Evolutionary conservation across 2,113 vertebrate genomes (phyloP).

Genomic region (Leucosticte australis): DNA sequence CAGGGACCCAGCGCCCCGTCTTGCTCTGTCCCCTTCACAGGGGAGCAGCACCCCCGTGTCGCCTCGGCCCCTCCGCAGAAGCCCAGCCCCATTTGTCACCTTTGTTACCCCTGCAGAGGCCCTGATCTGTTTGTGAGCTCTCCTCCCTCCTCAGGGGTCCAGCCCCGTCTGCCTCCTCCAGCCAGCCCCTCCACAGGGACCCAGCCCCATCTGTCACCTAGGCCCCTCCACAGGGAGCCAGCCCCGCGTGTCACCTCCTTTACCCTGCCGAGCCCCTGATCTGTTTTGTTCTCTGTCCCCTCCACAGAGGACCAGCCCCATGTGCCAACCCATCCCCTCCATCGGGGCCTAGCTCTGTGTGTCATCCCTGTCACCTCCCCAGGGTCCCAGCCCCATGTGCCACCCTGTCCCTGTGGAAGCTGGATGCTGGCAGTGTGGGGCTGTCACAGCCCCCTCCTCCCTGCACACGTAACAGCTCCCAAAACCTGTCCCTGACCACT

Average conservation of each 20-base stretch:
- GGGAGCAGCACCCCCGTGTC: not conserved
- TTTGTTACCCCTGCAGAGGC: not conserved
- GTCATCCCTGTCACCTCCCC: not conserved
- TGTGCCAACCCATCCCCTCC: not conserved
- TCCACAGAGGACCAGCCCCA: not conserved
- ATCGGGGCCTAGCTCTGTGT: accelerated
- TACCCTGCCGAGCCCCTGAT: not conserved
- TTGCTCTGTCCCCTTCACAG: not conserved
- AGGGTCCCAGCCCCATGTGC: accelerated
- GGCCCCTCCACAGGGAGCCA: no score
- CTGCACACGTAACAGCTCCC: not conserved
- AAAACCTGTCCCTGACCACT: not conserved
- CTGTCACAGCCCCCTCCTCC: not conserved
- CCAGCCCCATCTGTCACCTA: not conserved
- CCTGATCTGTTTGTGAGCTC: not conserved
- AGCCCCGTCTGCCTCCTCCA: no score
- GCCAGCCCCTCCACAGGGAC: no score
- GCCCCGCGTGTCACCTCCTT: not conserved
- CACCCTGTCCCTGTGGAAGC: not conserved
- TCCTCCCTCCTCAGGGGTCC: not conserved
- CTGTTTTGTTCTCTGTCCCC: no score
- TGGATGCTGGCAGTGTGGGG: not conserved
- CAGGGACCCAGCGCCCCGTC: not conserved
- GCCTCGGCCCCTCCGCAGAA: not conserved
- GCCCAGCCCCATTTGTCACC: not conserved